These are phyloP conservation scores for Pseudopipra pipra DNA, from an alignment of 2,113 vertebrate species.

Conservation along the genomic window DNA sequence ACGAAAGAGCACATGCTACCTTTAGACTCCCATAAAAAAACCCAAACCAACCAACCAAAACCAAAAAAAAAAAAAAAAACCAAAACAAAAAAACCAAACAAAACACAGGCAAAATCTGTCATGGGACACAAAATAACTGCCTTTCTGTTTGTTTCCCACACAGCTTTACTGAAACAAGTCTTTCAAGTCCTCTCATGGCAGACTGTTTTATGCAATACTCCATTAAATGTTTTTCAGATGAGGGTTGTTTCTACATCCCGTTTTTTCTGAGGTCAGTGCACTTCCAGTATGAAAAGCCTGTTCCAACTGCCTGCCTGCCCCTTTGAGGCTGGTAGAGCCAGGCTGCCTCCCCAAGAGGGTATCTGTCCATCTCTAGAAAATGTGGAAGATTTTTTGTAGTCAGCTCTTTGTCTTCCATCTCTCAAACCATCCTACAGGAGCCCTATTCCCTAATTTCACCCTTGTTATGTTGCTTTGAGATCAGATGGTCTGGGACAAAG, in stretches of 20 bases:
- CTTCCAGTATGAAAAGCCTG: not conserved
- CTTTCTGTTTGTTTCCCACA: not conserved
- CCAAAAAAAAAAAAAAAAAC: not conserved
- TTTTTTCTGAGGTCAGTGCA: not conserved
- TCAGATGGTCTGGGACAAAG: not conserved
- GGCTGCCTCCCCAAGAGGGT: not conserved
- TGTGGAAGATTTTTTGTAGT: not conserved
- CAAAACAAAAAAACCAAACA: not conserved
- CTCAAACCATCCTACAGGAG: not conserved
- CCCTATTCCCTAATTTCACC: not conserved
- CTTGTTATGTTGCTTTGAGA: not conserved
- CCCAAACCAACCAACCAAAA: not conserved
- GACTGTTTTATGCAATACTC: slow-evolving; percentile 21
- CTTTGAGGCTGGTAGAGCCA: not conserved
- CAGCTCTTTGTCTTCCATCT: not conserved
- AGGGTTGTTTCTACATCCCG: not conserved
- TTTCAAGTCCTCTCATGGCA: not conserved
- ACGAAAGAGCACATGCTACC: not conserved
- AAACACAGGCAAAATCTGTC: not conserved
- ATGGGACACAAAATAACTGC: not conserved
- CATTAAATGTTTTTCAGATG: not conserved
- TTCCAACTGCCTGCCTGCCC: not conserved
- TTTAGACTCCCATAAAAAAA: not conserved
- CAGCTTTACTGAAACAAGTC: slow-evolving; percentile 7
- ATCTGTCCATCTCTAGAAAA: not conserved